These are phyloP conservation scores for Phyllotreta striolata DNA, from an alignment of 2,888 invertebrate species.

Conservation along the genomic window DNA sequence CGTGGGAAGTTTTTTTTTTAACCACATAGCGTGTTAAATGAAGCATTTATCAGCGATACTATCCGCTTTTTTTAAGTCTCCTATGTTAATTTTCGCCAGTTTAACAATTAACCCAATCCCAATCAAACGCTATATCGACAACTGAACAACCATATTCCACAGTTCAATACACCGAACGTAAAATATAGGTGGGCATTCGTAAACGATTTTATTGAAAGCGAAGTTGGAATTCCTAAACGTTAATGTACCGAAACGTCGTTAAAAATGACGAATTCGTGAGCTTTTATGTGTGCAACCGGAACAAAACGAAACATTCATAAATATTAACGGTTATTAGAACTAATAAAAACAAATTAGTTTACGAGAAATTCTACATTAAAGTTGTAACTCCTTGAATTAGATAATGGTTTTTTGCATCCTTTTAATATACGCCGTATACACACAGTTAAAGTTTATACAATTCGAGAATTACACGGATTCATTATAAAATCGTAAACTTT, in stretches of 20 bases:
- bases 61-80: no score
- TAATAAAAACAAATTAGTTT: conserved; percentile 12
- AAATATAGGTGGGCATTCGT: neutral
- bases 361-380: conserved; percentile 3
- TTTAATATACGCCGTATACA: no score
- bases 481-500: no score
- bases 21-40: no score
- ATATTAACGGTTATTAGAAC: conserved; percentile 16
- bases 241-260: conserved; percentile 15
- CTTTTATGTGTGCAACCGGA: conserved; percentile 9
- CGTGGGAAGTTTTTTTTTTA: no score
- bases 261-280: conserved; percentile 11
- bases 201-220: conserved; percentile 9
- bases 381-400: neutral
- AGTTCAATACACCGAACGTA: neutral
- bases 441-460: no score
- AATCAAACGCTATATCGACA: neutral
- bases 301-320: conserved; percentile 17
- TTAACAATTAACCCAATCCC: no score
- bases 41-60: no score
- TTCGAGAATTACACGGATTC: no score
- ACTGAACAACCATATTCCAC: neutral
- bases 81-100: no score
- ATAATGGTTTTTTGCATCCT: no score
- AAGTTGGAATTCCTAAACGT: conserved; percentile 11